These are phyloP conservation scores for Ellobius talpinus DNA, from an alignment of 2,113 vertebrate genomes.

Conservation along the genomic window DNA sequence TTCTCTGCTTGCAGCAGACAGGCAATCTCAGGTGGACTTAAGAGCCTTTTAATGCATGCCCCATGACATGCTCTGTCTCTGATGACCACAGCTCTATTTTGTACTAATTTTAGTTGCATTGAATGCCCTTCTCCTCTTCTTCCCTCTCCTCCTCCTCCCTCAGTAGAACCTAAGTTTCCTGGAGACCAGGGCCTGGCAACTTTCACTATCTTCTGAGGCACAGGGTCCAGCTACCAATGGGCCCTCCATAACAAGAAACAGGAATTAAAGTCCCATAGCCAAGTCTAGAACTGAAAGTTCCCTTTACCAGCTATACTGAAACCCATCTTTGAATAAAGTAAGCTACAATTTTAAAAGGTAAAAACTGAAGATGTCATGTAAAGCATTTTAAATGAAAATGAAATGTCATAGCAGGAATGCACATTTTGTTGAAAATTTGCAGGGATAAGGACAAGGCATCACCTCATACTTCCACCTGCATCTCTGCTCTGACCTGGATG, in stretches of 20 bases:
- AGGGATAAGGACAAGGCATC: not conserved
- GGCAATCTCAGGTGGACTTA: not conserved
- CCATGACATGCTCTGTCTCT: not conserved
- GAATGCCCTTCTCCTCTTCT: not conserved
- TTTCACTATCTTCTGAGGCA: not conserved
- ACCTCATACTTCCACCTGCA: not conserved
- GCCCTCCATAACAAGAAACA: fast-evolving
- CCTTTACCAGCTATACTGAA: fast-evolving
- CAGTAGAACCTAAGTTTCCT: no score
- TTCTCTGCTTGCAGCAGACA: not conserved
- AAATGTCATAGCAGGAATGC: not conserved
- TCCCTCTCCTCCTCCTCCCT: not conserved
- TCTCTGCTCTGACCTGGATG: not conserved
- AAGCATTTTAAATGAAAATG: not conserved
- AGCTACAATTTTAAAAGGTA: not conserved
- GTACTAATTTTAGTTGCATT: not conserved
- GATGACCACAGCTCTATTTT: not conserved
- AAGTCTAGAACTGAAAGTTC: not conserved
- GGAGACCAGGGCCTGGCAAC: no score
- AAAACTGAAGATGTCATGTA: not conserved
- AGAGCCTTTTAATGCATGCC: fast-evolving
- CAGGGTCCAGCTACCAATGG: fast-evolving
- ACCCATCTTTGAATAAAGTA: not conserved
- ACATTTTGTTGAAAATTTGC: not conserved
- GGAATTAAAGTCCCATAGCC: fast-evolving